Percentiles rank a stretch among this genome's conserved stretches.
phyloP scores from a whole-genome alignment of 2,797 vertebrate genomes.

The Urophycis tenuis region DNA sequence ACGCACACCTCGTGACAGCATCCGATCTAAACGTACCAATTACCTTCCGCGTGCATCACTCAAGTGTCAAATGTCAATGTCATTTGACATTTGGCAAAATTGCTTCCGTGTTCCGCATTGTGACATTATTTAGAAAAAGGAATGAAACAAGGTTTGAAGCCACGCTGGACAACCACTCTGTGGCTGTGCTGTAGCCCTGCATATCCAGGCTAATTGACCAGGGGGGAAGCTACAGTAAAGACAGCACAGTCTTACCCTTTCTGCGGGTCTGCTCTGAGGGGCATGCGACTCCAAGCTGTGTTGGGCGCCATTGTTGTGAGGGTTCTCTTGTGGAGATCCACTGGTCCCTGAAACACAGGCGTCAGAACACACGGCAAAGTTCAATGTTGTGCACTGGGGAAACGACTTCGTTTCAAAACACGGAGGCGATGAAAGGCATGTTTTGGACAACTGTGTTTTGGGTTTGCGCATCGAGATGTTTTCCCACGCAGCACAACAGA shows the following conservation, averaged over 20 bases:
- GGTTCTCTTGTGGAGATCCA: conserved; percentile 95
- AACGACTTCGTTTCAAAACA: neutral
- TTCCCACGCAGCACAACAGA: neutral
- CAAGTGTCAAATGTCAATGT: neutral
- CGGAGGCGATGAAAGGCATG: neutral
- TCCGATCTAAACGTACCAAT: neutral
- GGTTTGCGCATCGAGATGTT: neutral
- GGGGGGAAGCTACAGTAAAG: neutral
- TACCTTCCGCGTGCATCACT: neutral
- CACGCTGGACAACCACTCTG: neutral
- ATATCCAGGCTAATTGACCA: neutral
- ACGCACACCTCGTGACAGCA: neutral
- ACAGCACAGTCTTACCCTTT: conserved; percentile 77
- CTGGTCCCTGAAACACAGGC: conserved; percentile 83
- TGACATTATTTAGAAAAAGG: neutral
- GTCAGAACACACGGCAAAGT: conserved; percentile 7
- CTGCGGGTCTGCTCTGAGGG: conserved; percentile 90
- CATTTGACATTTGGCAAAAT: too few relatives aligned
- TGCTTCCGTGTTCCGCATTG: too few relatives aligned
- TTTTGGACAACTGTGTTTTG: neutral
- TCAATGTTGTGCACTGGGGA: neutral
- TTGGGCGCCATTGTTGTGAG: conserved; percentile 87
- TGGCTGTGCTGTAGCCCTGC: neutral
- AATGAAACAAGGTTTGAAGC: neutral
- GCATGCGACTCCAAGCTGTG: conserved; percentile 90